Base-by-base conservation (phyloP, 2,888 invertebrate genomes). In the Clostera curtula region DNA sequence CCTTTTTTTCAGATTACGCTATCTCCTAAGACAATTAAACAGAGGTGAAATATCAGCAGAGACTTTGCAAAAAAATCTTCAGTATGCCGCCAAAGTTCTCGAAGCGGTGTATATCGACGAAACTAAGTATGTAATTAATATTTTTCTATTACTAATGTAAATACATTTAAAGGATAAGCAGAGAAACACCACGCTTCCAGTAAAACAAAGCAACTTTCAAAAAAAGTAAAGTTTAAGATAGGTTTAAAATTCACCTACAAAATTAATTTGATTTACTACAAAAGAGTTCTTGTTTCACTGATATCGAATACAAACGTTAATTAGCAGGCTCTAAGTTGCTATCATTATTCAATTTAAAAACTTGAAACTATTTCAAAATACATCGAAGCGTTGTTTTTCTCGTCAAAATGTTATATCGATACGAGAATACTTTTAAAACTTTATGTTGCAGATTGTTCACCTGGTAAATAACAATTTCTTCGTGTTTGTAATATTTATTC, bases 71-170 rank as follows among this genome's bases (percentile, higher is more conserved):
- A 91, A 92, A 74, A 97, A 97, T 83, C 86, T 97, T 48, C 93
- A 95, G 58, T 97, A 96, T 77, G 96, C 96, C 28, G 95, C 95
- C 9, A 91, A 92, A 62, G 96, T 97, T 22, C 87, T 97, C 43
- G 96, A 97, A 85, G 93, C 95, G 7, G 94, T 95, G 45, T 96
- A 94, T 85, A 91, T 94, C 67, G 96, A 96, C 71, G 96, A 96
- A 77, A 93, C 95, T 71, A 95, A 95, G 96, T 95, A 90, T 85
- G 92, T 88, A 72, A n/a, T n/a, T n/a, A n/a, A n/a, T n/a, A n/a
- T n/a, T n/a, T n/a, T n/a, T n/a, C n/a, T n/a, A n/a, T n/a, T n/a
- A n/a, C n/a, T n/a, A n/a, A n/a, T n/a, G n/a, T n/a, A n/a, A n/a
- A n/a, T n/a, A n/a, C n/a, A n/a, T n/a, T n/a, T n/a, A n/a, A n/a